Evolutionary conservation across 2,888 invertebrate genomes (phyloP).

Genomic region (Agriotes lineatus): DNA sequence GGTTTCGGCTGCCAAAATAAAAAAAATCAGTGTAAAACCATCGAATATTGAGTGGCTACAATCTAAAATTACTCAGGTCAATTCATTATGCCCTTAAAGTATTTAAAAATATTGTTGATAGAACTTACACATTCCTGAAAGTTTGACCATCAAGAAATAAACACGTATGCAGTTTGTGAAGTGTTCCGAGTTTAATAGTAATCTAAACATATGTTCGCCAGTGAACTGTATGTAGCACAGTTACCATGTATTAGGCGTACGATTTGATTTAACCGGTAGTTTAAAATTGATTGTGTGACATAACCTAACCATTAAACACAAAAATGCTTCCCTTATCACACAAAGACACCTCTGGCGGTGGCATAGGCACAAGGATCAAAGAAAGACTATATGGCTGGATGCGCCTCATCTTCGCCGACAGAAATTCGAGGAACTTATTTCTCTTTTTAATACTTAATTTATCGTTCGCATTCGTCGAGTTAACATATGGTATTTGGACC

Average conservation of each 20-base stretch:
- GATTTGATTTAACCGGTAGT: not conserved
- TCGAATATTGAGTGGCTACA: too few relatives aligned
- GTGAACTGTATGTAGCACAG: not conserved
- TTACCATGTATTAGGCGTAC: not conserved
- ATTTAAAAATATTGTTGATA: constrained; percentile 1
- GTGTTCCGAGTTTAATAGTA: not conserved
- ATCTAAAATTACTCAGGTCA: too few relatives aligned
- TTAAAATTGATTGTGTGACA: not conserved
- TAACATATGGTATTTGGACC: constrained; percentile 92
- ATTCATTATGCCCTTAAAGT: too few relatives aligned
- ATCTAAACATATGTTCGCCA: constrained; percentile 7
- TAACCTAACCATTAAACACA: constrained; percentile 22
- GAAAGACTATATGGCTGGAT: constrained; percentile 84
- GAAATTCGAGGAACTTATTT: constrained; percentile 93
- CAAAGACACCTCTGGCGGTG: constrained; percentile 76
- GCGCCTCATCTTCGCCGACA: constrained; percentile 91
- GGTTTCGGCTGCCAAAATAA: too few relatives aligned
- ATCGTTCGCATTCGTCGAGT: constrained; percentile 96
- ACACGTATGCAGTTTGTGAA: constrained; percentile 36
- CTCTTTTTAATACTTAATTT: constrained; percentile 92
- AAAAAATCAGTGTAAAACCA: too few relatives aligned
- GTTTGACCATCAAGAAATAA: constrained; percentile 18
- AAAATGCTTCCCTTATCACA: constrained; percentile 83
- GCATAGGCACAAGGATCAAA: constrained; percentile 74
- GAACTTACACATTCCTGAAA: not conserved